phyloP scores from a whole-genome alignment of 2,888 invertebrate species.

The Malachius bipustulatus region DNA sequence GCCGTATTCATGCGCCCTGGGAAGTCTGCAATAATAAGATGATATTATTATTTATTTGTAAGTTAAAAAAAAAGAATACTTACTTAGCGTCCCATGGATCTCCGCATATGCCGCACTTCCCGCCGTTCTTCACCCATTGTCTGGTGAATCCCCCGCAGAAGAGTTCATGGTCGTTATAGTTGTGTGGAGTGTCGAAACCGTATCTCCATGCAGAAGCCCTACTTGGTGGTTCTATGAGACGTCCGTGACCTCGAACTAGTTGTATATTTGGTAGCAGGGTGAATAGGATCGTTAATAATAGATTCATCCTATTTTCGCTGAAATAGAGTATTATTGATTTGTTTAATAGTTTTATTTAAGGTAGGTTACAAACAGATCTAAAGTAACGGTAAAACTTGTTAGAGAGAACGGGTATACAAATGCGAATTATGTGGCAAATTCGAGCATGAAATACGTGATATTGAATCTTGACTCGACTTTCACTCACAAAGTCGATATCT shows the following conservation, averaged over 20 bases:
- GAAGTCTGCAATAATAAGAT: constrained; percentile 33
- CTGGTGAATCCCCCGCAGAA: constrained; percentile 80
- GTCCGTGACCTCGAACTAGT: constrained; percentile 55
- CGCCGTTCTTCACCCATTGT: constrained; percentile 69
- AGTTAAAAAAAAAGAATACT: constrained; percentile 16
- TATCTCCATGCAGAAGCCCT: constrained; percentile 81
- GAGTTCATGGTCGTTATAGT: constrained; percentile 81
- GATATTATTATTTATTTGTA: background rate
- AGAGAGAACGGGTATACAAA: too few relatives aligned
- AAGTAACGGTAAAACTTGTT: too few relatives aligned
- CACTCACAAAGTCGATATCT: too few relatives aligned
- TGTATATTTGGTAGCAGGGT: too few relatives aligned
- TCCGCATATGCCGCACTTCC: constrained; percentile 79
- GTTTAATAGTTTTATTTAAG: too few relatives aligned
- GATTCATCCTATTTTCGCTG: too few relatives aligned
- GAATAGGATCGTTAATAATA: too few relatives aligned
- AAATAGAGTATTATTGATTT: too few relatives aligned
- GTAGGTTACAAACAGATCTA: too few relatives aligned
- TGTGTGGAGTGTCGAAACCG: constrained; percentile 76
- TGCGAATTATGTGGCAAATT: too few relatives aligned
- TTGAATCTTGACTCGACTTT: too few relatives aligned
- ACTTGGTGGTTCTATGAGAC: constrained; percentile 76
- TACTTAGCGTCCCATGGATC: constrained; percentile 64
- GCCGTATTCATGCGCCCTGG: constrained; percentile 71
- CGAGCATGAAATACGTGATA: too few relatives aligned